phyloP scores from a whole-genome alignment of 2,888 invertebrate genomes.

The Agapetus fuscipes region DNA sequence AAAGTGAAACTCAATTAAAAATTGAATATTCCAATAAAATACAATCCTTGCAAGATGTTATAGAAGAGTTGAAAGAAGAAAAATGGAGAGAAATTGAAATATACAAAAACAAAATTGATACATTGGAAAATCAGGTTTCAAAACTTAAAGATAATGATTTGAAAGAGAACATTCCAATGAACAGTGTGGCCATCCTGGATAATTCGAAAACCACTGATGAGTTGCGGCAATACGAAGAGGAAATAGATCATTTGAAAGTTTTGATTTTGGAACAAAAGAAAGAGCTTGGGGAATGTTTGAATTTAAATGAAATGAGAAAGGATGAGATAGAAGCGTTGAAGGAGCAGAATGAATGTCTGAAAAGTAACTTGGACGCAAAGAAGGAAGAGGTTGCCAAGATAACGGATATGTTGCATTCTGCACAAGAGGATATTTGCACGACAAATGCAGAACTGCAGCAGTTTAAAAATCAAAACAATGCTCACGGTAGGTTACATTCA shows the following conservation, averaged over 20 bases:
- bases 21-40: constrained; percentile 11
- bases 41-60: constrained; percentile 31
- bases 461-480: constrained; percentile 12
- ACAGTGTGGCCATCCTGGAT: constrained; percentile 24
- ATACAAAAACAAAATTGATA: constrained; percentile 32
- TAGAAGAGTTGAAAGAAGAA: constrained; percentile 32
- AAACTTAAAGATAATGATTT: constrained; percentile 36
- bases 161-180: background rate
- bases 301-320: constrained; percentile 6
- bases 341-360: constrained; percentile 15
- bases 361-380: constrained; percentile 17
- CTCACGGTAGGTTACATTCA: constrained; percentile 8
- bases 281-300: constrained; percentile 4
- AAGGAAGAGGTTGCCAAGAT: constrained; percentile 17
- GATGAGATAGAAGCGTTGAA: constrained; percentile 13
- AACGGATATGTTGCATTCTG: constrained; percentile 19
- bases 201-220: constrained; percentile 15
- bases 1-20: constrained; percentile 27
- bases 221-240: constrained; percentile 16
- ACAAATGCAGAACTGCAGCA: constrained; percentile 15
- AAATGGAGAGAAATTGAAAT: constrained; percentile 31
- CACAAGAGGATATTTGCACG: constrained; percentile 17
- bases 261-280: constrained; percentile 8
- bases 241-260: constrained; percentile 9
- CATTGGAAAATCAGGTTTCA: constrained; percentile 30